These are phyloP conservation scores for Lepetodrilus schrolli DNA, from an alignment of 2,888 invertebrate genomes.

Conservation along the genomic window DNA sequence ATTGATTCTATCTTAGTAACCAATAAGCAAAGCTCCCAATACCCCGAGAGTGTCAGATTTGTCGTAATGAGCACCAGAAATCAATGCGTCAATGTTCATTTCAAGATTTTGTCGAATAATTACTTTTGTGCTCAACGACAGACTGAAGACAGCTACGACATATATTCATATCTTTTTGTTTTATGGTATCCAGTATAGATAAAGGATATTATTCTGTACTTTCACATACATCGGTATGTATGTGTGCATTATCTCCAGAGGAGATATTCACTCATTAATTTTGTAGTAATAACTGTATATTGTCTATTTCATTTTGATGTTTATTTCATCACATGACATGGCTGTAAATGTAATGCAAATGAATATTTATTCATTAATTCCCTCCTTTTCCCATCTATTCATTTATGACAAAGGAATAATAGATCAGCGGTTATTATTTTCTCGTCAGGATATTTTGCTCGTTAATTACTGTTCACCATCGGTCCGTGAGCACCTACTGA, in stretches of 20 bases:
- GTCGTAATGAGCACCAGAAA: conserved; percentile 43
- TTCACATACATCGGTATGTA: background rate
- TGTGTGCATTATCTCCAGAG: conserved; percentile 17
- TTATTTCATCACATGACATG: background rate
- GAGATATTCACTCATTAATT: conserved; percentile 15
- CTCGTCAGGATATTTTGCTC: conserved; percentile 20
- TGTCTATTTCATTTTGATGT: conserved; percentile 13
- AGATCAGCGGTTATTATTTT: conserved; percentile 25
- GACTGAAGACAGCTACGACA: conserved; percentile 14
- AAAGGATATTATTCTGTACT: background rate
- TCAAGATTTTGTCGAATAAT: conserved; percentile 37
- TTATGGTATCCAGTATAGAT: background rate
- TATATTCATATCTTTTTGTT: conserved; percentile 24
- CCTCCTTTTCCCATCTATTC: background rate
- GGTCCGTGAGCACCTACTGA: conserved; percentile 11
- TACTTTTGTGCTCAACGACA: conserved; percentile 26
- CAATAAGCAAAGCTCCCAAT: conserved; percentile 42
- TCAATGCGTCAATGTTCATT: conserved; percentile 47
- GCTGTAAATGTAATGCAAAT: background rate
- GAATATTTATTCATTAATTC: conserved; percentile 21
- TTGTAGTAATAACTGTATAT: background rate
- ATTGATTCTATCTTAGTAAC: conserved; percentile 50
- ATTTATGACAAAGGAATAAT: conserved; percentile 16
- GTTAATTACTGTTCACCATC: background rate
- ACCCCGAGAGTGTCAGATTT: conserved; percentile 36